phyloP scores from a whole-genome alignment of 2,797 vertebrate genomes.

The Acanthiza pusilla region DNA sequence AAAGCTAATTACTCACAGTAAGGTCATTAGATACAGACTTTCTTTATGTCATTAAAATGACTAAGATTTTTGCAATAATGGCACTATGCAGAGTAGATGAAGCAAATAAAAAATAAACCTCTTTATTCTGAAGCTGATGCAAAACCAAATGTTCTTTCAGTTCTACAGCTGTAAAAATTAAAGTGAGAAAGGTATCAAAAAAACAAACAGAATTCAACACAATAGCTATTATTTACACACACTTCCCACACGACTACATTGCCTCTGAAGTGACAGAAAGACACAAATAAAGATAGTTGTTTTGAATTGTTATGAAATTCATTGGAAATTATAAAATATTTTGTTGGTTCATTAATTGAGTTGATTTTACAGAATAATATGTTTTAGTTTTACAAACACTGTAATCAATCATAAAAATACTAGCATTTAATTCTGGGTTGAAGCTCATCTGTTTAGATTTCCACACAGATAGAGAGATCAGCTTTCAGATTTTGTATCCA shows the following conservation, averaged over 20 bases:
- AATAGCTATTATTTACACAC: neutral
- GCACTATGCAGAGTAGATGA: conserved; percentile 46
- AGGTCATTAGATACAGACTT: conserved; percentile 70
- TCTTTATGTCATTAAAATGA: conserved; percentile 65
- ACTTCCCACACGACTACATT: neutral
- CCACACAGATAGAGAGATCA: neutral
- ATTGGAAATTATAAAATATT: neutral
- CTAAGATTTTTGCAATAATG: conserved; percentile 64
- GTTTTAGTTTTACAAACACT: neutral
- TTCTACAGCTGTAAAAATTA: conserved; percentile 56
- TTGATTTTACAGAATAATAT: neutral
- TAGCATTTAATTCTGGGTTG: neutral
- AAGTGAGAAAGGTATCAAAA: conserved; percentile 53
- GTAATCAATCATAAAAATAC: neutral
- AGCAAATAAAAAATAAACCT: conserved; percentile 64
- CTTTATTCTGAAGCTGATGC: conserved; percentile 40
- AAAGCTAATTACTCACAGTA: conserved; percentile 65
- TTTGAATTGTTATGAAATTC: neutral
- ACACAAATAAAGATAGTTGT: neutral
- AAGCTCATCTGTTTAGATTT: neutral
- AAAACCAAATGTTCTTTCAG: conserved; percentile 52
- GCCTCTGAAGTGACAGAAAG: neutral
- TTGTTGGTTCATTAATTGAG: neutral
- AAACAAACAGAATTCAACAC: conserved; percentile 3
- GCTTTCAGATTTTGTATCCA: neutral